Evolutionary conservation across 2,113 vertebrate species (phyloP).

Genomic region (Brevimyrus niger): DNA sequence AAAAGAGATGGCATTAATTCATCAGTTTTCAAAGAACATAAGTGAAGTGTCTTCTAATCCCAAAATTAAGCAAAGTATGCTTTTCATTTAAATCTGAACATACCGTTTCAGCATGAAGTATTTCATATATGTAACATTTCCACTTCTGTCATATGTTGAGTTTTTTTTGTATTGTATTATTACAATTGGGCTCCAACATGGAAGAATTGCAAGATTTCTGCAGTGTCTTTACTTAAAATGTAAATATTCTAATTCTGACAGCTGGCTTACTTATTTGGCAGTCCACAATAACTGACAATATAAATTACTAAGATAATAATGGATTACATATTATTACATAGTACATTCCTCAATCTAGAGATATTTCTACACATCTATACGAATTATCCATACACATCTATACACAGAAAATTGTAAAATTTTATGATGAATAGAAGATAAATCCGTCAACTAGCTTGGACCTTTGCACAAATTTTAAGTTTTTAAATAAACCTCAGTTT

Average conservation of each 20-base stretch:
- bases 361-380: neutral
- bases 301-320: neutral
- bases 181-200: neutral
- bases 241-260: neutral
- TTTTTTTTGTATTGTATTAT: neutral
- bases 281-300: neutral
- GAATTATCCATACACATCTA: neutral
- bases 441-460: neutral
- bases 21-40: neutral
- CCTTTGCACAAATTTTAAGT: neutral
- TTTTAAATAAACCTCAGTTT: neutral
- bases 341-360: neutral
- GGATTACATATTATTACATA: neutral
- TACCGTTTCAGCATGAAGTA: neutral
- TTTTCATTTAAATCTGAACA: neutral
- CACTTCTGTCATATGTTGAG: neutral
- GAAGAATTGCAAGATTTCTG: neutral
- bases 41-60: neutral
- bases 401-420: neutral
- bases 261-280: neutral
- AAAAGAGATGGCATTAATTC: neutral
- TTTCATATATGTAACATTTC: neutral
- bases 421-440: neutral
- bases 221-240: neutral
- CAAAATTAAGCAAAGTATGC: neutral